Evolutionary conservation across 1,140 invertebrate species (phyloP), one percentile per base, ranked within the genome.

Genomic region (Condylostylus longicornis): DNA sequence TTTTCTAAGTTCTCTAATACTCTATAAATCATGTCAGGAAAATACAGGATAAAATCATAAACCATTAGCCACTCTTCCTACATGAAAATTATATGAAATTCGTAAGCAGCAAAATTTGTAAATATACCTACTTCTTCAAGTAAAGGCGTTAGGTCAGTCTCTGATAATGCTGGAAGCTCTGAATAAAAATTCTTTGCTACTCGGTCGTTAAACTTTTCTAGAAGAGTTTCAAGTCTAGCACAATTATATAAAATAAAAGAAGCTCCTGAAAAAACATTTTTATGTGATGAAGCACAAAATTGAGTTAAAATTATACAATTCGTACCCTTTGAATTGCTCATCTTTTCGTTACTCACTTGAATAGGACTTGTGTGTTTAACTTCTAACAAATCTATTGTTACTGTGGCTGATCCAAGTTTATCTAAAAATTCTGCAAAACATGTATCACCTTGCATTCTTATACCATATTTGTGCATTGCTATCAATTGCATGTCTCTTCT

Each of bases 1-100:
- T 65, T 58, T 10, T 54, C 43, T 4, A 72, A 27, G 23, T 66
- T 61, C 29, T 49, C 53, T 13, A 77, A 43, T 35, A 65, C 61
- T 23, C 53, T 64, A n/a, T 63, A 61, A 20, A 82, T 43, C 1
- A 75, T 38, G 22, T 66, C 49, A n/a, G 74, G 71, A 51, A 72
- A 73, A 27, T 62, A 61, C 17, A 78, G 47, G 29, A 82, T 64
- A 41, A 70, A 78, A 37, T 70, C 72, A 48, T 68, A 79, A 28
- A 80, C 51, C 4, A 82, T 46, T 40, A 67, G 63, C 79, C 79
- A 83, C 63, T 82, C 79, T 42, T 77, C 75, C 76, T 76, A 45
- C 8, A 23, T 5, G n/a, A 34, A 37, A 13, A 8, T 0, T 23
- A 40, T 34, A 27, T 38, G 35, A 42, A 21, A 25, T 19, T 19